phyloP scores from a whole-genome alignment of 2,797 vertebrate genomes.

The Scolopax rusticola region DNA sequence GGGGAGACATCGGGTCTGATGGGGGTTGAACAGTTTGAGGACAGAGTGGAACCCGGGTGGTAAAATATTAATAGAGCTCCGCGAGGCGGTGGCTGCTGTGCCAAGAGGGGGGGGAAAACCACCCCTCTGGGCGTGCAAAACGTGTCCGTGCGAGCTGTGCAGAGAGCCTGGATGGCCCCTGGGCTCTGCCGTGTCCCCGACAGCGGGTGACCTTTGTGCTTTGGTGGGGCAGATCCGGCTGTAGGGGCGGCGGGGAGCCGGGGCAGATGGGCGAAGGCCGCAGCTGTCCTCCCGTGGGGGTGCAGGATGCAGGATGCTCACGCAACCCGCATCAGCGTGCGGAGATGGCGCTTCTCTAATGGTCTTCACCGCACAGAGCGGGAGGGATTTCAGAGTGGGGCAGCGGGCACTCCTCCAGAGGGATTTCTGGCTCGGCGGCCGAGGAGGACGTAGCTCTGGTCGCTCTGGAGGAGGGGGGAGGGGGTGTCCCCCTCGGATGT shows the following conservation, averaged over 20 bases:
- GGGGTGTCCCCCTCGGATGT: background rate
- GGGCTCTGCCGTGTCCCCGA: background rate
- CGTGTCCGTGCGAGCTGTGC: background rate
- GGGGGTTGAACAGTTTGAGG: background rate
- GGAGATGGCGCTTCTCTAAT: background rate
- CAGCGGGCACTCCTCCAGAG: background rate
- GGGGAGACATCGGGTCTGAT: background rate
- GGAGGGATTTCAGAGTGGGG: background rate
- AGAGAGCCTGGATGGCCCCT: background rate
- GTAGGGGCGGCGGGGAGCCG: background rate
- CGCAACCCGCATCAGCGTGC: background rate
- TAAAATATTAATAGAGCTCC: conserved; percentile 35
- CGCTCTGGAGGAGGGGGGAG: background rate
- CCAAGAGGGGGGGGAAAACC: background rate
- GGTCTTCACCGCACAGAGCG: background rate
- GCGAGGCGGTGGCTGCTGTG: background rate
- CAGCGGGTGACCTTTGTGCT: background rate
- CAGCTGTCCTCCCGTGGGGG: background rate
- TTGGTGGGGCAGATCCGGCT: accelerated
- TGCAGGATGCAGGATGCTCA: background rate
- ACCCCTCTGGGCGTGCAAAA: background rate
- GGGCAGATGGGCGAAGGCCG: background rate
- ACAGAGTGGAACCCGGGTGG: background rate
- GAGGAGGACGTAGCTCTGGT: background rate
- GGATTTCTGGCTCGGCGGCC: background rate